phyloP scores from a whole-genome alignment of 2,888 invertebrate species.

The Thecocarcelia acutangulata region DNA sequence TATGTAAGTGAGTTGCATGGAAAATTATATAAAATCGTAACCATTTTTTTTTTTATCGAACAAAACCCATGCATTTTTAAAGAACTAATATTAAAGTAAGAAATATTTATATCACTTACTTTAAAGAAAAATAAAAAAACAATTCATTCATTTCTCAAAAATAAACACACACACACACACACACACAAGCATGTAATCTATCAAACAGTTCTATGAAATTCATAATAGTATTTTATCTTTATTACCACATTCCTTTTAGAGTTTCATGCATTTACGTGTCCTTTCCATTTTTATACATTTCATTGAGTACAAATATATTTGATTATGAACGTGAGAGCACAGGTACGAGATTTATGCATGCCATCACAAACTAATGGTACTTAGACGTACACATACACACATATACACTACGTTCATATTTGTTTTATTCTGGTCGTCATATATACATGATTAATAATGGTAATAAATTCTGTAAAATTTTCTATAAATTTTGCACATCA shows the following conservation, averaged over 20 bases:
- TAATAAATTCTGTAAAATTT: conserved; percentile 66
- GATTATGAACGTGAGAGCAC: conserved; percentile 49
- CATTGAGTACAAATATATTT: conserved; percentile 37
- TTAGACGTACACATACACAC: background rate
- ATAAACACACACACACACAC: no score
- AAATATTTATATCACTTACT: no score
- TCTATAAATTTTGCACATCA: conserved; percentile 68
- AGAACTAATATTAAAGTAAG: no score
- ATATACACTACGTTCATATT: background rate
- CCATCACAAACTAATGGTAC: conserved; percentile 14
- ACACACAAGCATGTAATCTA: conserved; percentile 51
- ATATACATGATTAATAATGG: conserved; percentile 65
- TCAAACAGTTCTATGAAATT: conserved; percentile 61
- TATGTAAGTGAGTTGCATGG: no score
- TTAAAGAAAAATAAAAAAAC: no score
- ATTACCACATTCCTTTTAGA: conserved; percentile 61
- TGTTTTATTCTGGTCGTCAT: conserved; percentile 13
- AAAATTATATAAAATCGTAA: no score
- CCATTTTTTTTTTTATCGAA: no score
- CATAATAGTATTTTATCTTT: conserved; percentile 67
- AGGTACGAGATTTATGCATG: conserved; percentile 29
- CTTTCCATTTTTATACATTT: conserved; percentile 42
- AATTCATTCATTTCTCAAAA: no score
- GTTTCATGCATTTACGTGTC: conserved; percentile 56
- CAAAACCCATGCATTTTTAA: no score